Base-by-base conservation (phyloP, 2,113 vertebrate species). In the Alligator mississippiensis region DNA sequence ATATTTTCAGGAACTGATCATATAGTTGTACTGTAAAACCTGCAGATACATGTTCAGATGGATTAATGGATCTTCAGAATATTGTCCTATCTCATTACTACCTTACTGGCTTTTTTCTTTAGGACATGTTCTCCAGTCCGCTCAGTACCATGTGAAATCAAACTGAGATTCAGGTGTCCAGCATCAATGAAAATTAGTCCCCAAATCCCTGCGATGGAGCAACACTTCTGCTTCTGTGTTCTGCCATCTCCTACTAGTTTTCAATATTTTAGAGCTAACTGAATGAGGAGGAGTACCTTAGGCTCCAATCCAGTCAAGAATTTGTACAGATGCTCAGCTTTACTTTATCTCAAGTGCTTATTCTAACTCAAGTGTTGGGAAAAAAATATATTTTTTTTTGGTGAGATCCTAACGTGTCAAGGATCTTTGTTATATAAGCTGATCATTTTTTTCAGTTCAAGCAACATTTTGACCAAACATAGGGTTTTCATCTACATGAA, bases 401-500 rank as follows among this genome's bases (percentile, higher is more conserved):
- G 47, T 47, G 47, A 47, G 47, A 47, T 47, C 47, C 47, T 47
- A 47, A 47, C 34, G 34, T 47, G 47, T 47, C 47, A 47, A 47
- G 7, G 47, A 47, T 47, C 47, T 8, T 47, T 47, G 10, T 1
- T 78, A 28, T 1, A 1, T 4, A 28, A 5, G 5, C 18, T 86
- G 62, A 6, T 3, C 64, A 59, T 9, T 82, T 54, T 18, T 87
- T 84, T 61, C 58, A 7, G 2, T 85, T 3, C 19, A 89, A 95
- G 74, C 0, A n/a, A 0, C 9, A 5, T 64, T 70, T 34, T 80
- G 9, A 25, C 75, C 3, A 72, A 81, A 82, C 54, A 3, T 3
- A 1, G 2, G 1, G 0, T 9, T 66, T 78, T 28, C 9, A 61
- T 2, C 2, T 78, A 18, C 2, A 6, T 11, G 14, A 3, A 62